Evolutionary conservation across 2,888 invertebrate genomes (phyloP), one percentile per base, ranked within the genome.

Genomic region (Heliconius ethilla): DNA sequence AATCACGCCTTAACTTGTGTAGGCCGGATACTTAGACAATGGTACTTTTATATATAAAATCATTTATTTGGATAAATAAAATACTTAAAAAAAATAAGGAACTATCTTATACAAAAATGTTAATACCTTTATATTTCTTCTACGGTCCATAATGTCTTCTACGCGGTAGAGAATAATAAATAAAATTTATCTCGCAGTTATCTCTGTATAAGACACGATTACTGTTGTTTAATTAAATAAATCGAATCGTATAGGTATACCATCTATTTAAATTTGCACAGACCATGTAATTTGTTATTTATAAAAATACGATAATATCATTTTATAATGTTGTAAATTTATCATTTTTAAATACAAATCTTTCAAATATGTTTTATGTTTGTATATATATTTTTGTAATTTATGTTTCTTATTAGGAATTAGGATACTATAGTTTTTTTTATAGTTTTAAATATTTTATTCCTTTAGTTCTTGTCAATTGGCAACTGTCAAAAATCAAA

Each of bases 91-190:
- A 13, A 40, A 29, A 72, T 63, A 40, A 66, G 62, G 1, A 65
- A 13, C 18, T 18, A 22, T 45, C 13, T 13, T 2, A 67, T 15
- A 72, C 40, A 76, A 51, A 55, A 67, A 37, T 22, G 10, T 40
- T 51, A 25, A n/a, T 82, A 80, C 81, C 80, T 82, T 82, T 29
- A 81, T 66, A 63, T 76, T 70, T 73, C 77, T 80, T 45, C 45
- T 76, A 67, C 72, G 69, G 5, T 51, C 77, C 82, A 82, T 82
- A 59, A 4, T 29, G 69, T 25, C 45, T 11, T 59, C 25, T 63
- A 9, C n/a, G n/a, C 45, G 13, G 9, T 25, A 40, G 18, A 62
- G 27, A 45, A 4, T 45, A 45, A 59, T 37, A 59, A 33, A 72
- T 37, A 59, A 33, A 72, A 59, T n/a, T 33, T 59, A 33, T 25